phyloP scores from a whole-genome alignment of 2,888 invertebrate genomes.

The Margaritifera margaritifera region DNA sequence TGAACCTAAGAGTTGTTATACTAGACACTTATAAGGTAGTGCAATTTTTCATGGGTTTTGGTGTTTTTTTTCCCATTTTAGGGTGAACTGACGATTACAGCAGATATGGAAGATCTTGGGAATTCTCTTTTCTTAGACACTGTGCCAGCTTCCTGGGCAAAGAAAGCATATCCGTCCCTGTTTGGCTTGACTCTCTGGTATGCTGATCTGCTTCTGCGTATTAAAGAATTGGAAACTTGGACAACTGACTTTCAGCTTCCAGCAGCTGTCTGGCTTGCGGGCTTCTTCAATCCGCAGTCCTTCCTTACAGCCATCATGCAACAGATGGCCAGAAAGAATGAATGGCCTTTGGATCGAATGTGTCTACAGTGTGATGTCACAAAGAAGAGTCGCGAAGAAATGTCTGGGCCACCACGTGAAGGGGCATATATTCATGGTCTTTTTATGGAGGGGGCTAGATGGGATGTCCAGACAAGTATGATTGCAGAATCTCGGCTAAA shows the following conservation, averaged over 20 bases:
- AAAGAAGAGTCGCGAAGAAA: constrained; percentile 95
- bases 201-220: constrained; percentile 87
- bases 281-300: constrained; percentile 98
- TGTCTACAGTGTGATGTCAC: constrained; percentile 97
- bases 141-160: constrained; percentile 90
- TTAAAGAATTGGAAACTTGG: constrained; percentile 88
- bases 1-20: no score
- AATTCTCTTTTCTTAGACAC: constrained; percentile 90
- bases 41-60: no score
- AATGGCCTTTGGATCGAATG: constrained; percentile 96
- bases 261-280: constrained; percentile 93
- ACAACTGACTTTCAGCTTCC: constrained; percentile 91
- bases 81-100: constrained; percentile 96
- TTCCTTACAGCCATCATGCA: constrained; percentile 98
- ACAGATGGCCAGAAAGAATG: constrained; percentile 91
- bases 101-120: constrained; percentile 95
- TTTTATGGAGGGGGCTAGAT: constrained; percentile 92
- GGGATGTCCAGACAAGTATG: constrained; percentile 92
- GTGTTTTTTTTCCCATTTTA: constrained; percentile 62
- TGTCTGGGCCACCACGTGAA: constrained; percentile 84
- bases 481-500: constrained; percentile 93
- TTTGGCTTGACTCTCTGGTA: constrained; percentile 93
- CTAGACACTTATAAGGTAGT: no score
- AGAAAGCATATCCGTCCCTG: constrained; percentile 92
- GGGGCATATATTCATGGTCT: constrained; percentile 95